Base-by-base conservation (phyloP, 2,888 invertebrate species). In the Atrina japonica region DNA sequence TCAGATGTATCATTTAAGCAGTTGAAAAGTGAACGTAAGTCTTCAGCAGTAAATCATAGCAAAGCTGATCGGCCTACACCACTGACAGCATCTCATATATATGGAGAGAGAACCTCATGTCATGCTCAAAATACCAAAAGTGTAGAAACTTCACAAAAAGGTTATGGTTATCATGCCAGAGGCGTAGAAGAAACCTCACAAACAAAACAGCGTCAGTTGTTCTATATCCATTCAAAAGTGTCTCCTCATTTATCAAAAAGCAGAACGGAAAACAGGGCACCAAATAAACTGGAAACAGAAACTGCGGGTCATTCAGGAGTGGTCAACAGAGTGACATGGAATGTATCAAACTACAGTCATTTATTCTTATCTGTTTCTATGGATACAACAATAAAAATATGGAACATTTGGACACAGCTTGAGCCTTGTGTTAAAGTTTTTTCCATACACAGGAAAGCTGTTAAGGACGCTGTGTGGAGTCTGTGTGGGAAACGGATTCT, bases 391-490 rank as follows among this genome's bases (percentile, higher is more conserved):
- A 76, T 90, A 1, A 88, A 86, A 71, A 72, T 91, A 14, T 90
- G 89, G 89, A 89, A 90, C 76, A 78, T 80, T 3, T 88, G 88
- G 81, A 83, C 83, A 18, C 80, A 79, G 47, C 55, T 82, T 29
- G 76, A 83, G 11, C 67, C 73, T 2, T 85, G 84, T 73, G 78
- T 86, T 11, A 75, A 81, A 45, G 73, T 75, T 6, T 55, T 88
- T 14, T 58, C 41, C 14, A 49, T 64, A 52, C 89, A 90, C 73
- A 66, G 68, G 18, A 88, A 84, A 56, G 88, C 88, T 45, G 86
- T 91, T 1, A 86, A 82, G 74, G 88, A 89, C 77, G 85, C 84
- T 5, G 80, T 79, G n/a, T 91, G 90, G 90, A 84, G 83, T 30
- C 23, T 63, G 0, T 70, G 71, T 70, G 90, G 89, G 9, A 79